A percentile compares a stretch with the other conserved stretches of the same genome.
These are phyloP conservation scores for Sepiola atlantica DNA, from an alignment of 2,888 invertebrate species.

Conservation along the genomic window DNA sequence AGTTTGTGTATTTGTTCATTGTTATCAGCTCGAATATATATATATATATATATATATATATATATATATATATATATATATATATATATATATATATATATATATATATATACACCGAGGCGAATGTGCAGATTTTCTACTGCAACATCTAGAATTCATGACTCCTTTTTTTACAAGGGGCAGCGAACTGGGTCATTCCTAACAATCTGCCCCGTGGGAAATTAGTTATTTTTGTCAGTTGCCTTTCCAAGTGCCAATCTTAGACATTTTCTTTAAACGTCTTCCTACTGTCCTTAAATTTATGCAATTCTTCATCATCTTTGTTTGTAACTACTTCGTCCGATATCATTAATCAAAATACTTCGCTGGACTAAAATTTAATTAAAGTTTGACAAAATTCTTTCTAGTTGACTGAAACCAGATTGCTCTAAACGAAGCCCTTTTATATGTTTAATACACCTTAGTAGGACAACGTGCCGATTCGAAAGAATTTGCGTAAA, in stretches of 20 bases:
- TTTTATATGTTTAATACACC: background rate
- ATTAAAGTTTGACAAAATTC: background rate
- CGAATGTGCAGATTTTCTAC: background rate
- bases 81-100: no score
- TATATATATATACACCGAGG: no score
- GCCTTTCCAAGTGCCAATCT: background rate
- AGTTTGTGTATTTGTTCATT: no score
- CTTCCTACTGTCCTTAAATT: background rate
- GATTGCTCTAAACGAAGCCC: background rate
- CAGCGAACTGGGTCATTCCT: background rate
- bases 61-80: no score
- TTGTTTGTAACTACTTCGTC: background rate
- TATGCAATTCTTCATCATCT: background rate
- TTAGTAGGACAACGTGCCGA: no score
- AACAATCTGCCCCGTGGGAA: background rate
- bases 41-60: no score
- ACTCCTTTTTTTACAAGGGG: background rate
- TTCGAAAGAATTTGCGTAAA: no score
- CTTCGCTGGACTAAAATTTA: background rate
- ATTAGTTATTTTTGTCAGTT: background rate
- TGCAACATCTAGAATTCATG: background rate
- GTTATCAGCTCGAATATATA: no score
- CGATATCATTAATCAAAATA: background rate
- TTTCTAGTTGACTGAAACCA: background rate
- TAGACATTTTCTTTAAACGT: background rate